Conservation (phyloP, 2,113 vertebrate species). For the Rhea pennata region DNA sequence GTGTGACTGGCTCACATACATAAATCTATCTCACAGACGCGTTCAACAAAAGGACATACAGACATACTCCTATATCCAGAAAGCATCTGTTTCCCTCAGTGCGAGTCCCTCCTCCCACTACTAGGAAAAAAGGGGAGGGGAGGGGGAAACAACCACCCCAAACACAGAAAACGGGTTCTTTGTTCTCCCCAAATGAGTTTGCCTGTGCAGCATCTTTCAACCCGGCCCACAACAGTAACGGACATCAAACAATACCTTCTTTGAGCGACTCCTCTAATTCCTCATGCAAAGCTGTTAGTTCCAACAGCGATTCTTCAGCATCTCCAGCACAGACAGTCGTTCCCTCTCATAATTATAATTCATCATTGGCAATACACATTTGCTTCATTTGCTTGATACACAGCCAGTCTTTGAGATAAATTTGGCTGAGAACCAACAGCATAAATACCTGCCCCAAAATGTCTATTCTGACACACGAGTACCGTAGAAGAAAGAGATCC, state of each 20-base stretch:
- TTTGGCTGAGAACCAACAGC: not conserved
- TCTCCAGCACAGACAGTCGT: not conserved
- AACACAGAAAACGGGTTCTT: slow-evolving; percentile 23
- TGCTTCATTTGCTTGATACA: slow-evolving; percentile 8
- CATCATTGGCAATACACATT: not conserved
- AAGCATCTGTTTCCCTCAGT: not conserved
- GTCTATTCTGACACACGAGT: not conserved
- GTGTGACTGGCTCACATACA: not conserved
- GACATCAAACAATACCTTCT: slow-evolving; percentile 41
- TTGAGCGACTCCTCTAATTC: not conserved
- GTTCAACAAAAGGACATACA: not conserved
- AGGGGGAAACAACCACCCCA: not conserved
- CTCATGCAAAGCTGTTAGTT: not conserved
- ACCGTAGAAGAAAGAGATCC: not conserved
- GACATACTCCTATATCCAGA: not conserved
- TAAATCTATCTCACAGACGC: not conserved
- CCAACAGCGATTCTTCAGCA: slow-evolving; percentile 12
- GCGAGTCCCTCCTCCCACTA: not conserved
- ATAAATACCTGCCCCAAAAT: not conserved
- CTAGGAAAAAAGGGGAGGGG: not conserved
- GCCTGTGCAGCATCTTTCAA: not conserved
- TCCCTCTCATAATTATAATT: slow-evolving; percentile 13
- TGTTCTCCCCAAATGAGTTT: not conserved
- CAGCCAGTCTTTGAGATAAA: slow-evolving; percentile 7
- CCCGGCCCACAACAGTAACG: not conserved